phyloP scores from a whole-genome alignment of 2,888 invertebrate species.

The Folsomia manolachei region DNA sequence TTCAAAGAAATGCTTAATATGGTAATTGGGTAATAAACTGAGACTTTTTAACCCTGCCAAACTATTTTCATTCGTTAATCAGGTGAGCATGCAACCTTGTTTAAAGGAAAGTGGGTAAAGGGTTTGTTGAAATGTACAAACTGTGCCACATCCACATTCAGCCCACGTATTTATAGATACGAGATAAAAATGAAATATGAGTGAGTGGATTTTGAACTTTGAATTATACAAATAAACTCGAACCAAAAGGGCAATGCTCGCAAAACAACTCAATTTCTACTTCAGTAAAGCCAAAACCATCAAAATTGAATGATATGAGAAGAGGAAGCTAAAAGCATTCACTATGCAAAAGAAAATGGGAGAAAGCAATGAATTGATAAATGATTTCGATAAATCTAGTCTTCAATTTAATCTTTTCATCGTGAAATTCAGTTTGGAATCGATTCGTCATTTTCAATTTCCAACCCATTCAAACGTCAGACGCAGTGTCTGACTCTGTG shows the following conservation, averaged over 20 bases:
- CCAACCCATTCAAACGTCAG: constrained; percentile 13
- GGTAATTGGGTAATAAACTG: neutral
- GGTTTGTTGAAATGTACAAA: no score
- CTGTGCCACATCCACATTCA: no score
- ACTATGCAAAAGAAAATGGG: neutral
- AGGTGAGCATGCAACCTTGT: no score
- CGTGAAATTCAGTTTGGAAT: neutral
- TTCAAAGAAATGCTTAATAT: neutral
- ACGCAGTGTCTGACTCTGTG: neutral
- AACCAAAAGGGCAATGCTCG: no score
- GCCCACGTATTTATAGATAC: no score
- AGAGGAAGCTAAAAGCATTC: no score
- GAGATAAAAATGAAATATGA: neutral
- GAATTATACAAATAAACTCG: no score
- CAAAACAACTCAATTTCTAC: neutral
- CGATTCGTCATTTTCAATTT: constrained; percentile 16
- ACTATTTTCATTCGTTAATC: no score
- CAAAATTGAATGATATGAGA: no score
- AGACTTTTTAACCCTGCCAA: neutral
- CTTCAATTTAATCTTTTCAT: constrained; percentile 2
- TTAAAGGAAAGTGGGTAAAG: no score
- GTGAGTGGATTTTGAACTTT: neutral
- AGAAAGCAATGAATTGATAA: constrained; percentile 8
- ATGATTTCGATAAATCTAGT: neutral
- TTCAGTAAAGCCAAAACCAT: neutral